phyloP scores from a whole-genome alignment of 2,888 invertebrate genomes.

The Drosophila subquinaria region DNA sequence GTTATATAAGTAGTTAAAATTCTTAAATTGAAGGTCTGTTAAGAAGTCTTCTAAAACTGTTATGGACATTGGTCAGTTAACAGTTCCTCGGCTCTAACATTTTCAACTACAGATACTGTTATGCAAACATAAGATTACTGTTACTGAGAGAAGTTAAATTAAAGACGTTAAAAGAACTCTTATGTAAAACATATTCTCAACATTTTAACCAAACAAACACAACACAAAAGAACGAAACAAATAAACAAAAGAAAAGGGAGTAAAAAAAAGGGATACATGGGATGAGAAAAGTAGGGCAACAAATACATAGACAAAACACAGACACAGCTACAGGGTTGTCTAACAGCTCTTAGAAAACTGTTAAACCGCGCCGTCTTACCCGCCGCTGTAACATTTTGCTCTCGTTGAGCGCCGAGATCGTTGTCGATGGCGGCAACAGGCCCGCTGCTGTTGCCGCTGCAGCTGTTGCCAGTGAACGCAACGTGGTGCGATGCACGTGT shows the following conservation, averaged over 20 bases:
- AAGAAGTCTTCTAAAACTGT: too few relatives aligned
- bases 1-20: too few relatives aligned
- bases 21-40: too few relatives aligned
- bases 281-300: too few relatives aligned
- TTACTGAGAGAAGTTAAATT: neutral
- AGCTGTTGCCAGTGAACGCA: slow-evolving; percentile 65
- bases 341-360: neutral
- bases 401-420: slow-evolving; percentile 84
- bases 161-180: neutral
- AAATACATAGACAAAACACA: neutral
- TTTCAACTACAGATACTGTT: too few relatives aligned
- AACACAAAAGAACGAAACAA: neutral
- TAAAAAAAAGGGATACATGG: neutral
- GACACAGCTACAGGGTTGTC: neutral
- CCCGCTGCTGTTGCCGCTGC: slow-evolving; percentile 69
- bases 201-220: neutral
- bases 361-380: slow-evolving; percentile 89
- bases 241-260: neutral
- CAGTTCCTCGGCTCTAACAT: too few relatives aligned
- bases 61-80: too few relatives aligned
- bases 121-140: neutral
- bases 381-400: slow-evolving; percentile 92
- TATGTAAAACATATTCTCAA: neutral
- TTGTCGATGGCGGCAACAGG: slow-evolving; percentile 71
- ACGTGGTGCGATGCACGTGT: slow-evolving; percentile 66